Percentiles rank a stretch among this genome's conserved stretches.
phyloP scores from a whole-genome alignment of 2,888 invertebrate species.

The Archips crataeganus region DNA sequence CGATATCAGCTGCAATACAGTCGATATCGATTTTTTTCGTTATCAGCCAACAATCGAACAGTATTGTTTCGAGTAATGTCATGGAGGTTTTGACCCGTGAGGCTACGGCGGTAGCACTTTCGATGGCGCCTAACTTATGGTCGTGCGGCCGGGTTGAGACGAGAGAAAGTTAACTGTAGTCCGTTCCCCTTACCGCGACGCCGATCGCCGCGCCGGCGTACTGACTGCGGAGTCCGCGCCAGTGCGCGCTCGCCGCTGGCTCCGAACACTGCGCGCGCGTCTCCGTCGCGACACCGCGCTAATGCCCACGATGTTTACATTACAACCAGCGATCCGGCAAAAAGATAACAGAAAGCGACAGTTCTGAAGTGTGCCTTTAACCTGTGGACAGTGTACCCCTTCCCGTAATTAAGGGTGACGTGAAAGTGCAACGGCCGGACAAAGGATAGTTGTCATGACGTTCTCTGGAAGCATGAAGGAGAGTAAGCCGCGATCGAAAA shows the following conservation, averaged over 20 bases:
- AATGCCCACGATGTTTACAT: conserved; percentile 65
- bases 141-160: conserved; percentile 69
- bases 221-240: conserved; percentile 5
- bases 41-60: conserved; percentile 27
- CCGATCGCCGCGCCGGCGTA: conserved; percentile 43
- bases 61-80: conserved; percentile 47
- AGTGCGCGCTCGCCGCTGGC: conserved; percentile 48
- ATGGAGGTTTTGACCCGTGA: conserved; percentile 78
- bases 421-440: conserved; percentile 67
- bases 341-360: conserved; percentile 76
- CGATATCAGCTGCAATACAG: conserved; percentile 3
- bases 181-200: conserved; percentile 76
- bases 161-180: conserved; percentile 86
- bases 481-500: conserved; percentile 76
- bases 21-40: conserved; percentile 22
- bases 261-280: conserved; percentile 57
- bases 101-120: conserved; percentile 74
- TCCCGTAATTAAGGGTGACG: conserved; percentile 52
- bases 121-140: conserved; percentile 77
- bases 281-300: conserved; percentile 47
- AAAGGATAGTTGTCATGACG: conserved; percentile 71
- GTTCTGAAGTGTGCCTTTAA: conserved; percentile 64
- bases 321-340: conserved; percentile 58
- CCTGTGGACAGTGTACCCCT: conserved; percentile 55
- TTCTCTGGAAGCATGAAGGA: conserved; percentile 82